Base-by-base conservation (phyloP, 1,140 invertebrate species). In the Sinella curviseta region DNA sequence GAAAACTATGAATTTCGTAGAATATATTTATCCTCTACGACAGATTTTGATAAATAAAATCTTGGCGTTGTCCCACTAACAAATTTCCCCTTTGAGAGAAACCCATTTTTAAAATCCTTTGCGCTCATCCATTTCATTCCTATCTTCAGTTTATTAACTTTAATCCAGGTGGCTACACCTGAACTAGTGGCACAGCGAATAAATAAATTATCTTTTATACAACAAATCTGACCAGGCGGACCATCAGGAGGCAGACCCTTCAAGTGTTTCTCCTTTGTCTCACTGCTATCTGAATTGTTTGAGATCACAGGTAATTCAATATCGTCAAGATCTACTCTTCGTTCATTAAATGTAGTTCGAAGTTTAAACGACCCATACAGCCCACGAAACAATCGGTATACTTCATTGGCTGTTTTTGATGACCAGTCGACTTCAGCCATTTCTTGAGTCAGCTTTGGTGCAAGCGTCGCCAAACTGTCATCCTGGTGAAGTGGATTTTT, bases 401-500 rank as follows among this genome's bases (percentile, higher is more conserved):
- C 75, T 74, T 84, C 36, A 16, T 39, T 0, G 4, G 84, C 79
- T 24, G 17, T 81, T 39, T 82, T 78, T 20, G 55, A 60, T 2
- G 78, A 57, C 85, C 85, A 86, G 20, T 84, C 54, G 14, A 85
- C 80, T 1, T 80, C 24, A 14, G 82, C 82, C 55, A 85, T 74
- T 28, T 75, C 67, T 4, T 81, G 70, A 26, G 78, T 82, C n/a
- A 86, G 57, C 77, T 84, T 84, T 30, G 84, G 85, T 30, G 85
- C 85, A 81, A 55, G n/a, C n/a, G 91, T 92, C 54, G 92, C 89
- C 76, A 87, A 87, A 76, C 86, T 83, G 78, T 89, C 84, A 70
- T 89, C 86, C 86, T 96, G 94, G 34, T 89, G 87, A 79, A 85
- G 86, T 28, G 89, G 89, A 78, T 88, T 88, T 20, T 87, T 74